Evolutionary conservation across 2,113 vertebrate species (phyloP).

Genomic region (Pontoporia blainvillei): DNA sequence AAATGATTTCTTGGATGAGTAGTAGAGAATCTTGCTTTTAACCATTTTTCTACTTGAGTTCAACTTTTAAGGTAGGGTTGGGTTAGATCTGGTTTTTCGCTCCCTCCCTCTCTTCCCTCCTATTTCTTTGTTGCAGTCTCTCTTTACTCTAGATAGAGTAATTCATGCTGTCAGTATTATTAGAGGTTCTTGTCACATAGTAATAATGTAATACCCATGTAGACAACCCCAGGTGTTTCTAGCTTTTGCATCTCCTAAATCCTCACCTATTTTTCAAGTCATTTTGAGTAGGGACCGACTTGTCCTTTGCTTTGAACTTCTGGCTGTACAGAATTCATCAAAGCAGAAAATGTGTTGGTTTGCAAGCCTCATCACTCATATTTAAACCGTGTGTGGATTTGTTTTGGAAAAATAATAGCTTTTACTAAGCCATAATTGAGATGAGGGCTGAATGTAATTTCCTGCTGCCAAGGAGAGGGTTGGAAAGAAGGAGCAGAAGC

Average conservation of each 20-base stretch:
- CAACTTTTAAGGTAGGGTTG: not conserved
- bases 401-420: conserved; percentile 13
- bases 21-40: conserved; percentile 9
- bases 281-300: not conserved
- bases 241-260: conserved; percentile 10
- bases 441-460: not conserved
- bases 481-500: not conserved
- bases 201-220: not conserved
- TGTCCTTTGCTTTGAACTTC: conserved; percentile 9
- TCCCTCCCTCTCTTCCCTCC: not conserved
- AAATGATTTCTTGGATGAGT: conserved; percentile 15
- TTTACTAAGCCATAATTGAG: conserved; percentile 19
- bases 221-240: not conserved
- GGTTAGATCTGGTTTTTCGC: not conserved
- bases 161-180: not conserved
- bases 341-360: not conserved
- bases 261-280: not conserved
- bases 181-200: not conserved
- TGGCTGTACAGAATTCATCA: conserved; percentile 11
- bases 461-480: not conserved
- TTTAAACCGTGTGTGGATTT: not conserved
- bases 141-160: not conserved
- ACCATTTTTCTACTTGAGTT: not conserved
- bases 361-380: not conserved
- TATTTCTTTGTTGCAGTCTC: not conserved